A percentile compares a stretch with the other conserved stretches of the same genome.
These are phyloP conservation scores for Scomber scombrus DNA, from an alignment of 2,113 vertebrate species.

Conservation along the genomic window DNA sequence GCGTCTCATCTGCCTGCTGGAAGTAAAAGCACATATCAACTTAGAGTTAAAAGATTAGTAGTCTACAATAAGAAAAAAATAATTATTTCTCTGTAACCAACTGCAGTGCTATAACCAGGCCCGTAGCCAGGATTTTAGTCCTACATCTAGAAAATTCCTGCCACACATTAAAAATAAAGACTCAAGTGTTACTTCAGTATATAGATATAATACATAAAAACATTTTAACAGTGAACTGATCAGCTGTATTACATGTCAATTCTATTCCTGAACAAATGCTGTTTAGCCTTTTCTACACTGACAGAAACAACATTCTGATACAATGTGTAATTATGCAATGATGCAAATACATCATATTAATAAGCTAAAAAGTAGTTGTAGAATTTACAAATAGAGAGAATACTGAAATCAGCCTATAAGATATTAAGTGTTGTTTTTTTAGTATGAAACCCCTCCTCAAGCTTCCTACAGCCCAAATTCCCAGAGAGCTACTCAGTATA, in stretches of 20 bases:
- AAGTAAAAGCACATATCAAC: conserved; percentile 78
- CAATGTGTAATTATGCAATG: too few relatives aligned
- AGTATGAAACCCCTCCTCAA: neutral
- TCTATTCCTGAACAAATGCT: neutral
- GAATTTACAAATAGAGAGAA: neutral
- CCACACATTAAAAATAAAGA: too few relatives aligned
- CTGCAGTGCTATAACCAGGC: too few relatives aligned
- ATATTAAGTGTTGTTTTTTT: neutral
- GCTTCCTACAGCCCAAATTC: conserved; percentile 11
- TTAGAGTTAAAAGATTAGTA: too few relatives aligned
- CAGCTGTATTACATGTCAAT: neutral
- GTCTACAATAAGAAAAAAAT: too few relatives aligned
- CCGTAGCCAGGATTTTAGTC: too few relatives aligned
- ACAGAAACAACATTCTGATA: neutral
- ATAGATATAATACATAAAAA: too few relatives aligned
- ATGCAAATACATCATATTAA: neutral
- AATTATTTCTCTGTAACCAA: too few relatives aligned
- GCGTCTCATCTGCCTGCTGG: conserved; percentile 97
- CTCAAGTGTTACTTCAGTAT: too few relatives aligned
- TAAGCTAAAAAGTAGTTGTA: neutral
- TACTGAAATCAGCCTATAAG: conserved; percentile 13
- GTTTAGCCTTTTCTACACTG: neutral
- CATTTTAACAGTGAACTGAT: too few relatives aligned
- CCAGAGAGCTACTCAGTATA: neutral
- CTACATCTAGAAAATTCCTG: too few relatives aligned